phyloP scores from a whole-genome alignment of 1,140 invertebrate genomes.

The Cotesia typhae region DNA sequence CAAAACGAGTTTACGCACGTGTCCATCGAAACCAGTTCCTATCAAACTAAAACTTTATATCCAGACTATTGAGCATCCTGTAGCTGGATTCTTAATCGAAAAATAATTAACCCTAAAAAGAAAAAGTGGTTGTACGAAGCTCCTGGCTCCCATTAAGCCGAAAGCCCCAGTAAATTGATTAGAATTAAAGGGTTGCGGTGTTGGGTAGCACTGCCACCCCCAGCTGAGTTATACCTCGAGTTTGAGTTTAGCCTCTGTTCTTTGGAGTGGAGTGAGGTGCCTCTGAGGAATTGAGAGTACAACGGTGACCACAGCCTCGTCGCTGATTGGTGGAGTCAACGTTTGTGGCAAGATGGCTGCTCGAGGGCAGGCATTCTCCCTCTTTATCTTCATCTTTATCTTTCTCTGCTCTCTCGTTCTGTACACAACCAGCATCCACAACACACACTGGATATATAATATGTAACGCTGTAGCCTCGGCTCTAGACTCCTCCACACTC shows the following conservation, averaged over 20 bases:
- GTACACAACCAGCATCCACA: no score
- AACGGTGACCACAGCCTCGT: constrained; percentile 66
- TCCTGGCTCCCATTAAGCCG: neutral
- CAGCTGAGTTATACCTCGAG: no score
- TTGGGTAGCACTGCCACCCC: constrained; percentile 35
- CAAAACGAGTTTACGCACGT: no score
- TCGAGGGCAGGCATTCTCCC: constrained; percentile 42
- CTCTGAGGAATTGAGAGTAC: constrained; percentile 35
- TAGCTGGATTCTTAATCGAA: no score
- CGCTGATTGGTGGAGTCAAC: constrained; percentile 66
- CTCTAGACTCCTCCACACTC: constrained; percentile 52
- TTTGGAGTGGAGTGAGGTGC: constrained; percentile 35
- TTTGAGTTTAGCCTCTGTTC: no score
- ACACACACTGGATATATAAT: neutral
- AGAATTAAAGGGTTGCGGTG: constrained; percentile 66
- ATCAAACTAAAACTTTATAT: no score
- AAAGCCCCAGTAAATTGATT: constrained; percentile 61
- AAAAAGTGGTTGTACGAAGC: neutral
- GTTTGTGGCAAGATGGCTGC: constrained; percentile 68
- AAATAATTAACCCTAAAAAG: no score
- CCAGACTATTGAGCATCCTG: no score
- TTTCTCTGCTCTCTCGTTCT: constrained; percentile 27
- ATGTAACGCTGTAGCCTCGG: constrained; percentile 9
- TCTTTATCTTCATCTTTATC: constrained; percentile 36
- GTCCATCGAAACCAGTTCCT: no score